Percentiles rank a stretch among this genome's conserved stretches.
These are phyloP conservation scores for Samia ricini DNA, from an alignment of 1,140 invertebrate species.

Conservation along the genomic window DNA sequence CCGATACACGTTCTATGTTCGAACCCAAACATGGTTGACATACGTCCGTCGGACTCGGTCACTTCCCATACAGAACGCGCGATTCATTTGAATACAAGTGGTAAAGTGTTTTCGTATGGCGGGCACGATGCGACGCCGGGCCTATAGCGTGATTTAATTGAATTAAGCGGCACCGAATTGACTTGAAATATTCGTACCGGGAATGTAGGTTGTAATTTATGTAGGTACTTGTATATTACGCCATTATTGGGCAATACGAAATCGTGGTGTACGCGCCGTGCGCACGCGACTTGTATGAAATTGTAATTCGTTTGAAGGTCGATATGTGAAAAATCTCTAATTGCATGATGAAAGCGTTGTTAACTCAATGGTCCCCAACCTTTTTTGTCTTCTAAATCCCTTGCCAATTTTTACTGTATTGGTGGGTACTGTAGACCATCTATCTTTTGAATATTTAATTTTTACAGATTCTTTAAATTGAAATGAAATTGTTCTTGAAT, in stretches of 20 bases:
- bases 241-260: conserved; percentile 3
- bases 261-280: not conserved
- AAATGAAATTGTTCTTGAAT: too few relatives aligned
- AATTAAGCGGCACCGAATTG: conserved; percentile 21
- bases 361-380: too few relatives aligned
- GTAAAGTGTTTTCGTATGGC: not conserved
- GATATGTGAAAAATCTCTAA: not conserved
- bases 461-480: too few relatives aligned
- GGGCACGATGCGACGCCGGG: not conserved
- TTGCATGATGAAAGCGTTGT: not conserved
- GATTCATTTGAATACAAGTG: conserved; percentile 13
- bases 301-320: not conserved
- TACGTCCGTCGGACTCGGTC: conserved; percentile 12
- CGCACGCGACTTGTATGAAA: not conserved
- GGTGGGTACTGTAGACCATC: too few relatives aligned
- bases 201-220: not conserved
- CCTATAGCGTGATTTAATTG: conserved; percentile 14
- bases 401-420: too few relatives aligned
- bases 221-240: conserved; percentile 4
- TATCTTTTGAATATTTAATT: too few relatives aligned
- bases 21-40: conserved; percentile 15
- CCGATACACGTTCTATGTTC: not conserved
- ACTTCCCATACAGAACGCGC: conserved; percentile 20
- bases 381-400: too few relatives aligned
- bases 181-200: conserved; percentile 7